phyloP scores from a whole-genome alignment of 2,113 vertebrate genomes.

The Vombatus ursinus region DNA sequence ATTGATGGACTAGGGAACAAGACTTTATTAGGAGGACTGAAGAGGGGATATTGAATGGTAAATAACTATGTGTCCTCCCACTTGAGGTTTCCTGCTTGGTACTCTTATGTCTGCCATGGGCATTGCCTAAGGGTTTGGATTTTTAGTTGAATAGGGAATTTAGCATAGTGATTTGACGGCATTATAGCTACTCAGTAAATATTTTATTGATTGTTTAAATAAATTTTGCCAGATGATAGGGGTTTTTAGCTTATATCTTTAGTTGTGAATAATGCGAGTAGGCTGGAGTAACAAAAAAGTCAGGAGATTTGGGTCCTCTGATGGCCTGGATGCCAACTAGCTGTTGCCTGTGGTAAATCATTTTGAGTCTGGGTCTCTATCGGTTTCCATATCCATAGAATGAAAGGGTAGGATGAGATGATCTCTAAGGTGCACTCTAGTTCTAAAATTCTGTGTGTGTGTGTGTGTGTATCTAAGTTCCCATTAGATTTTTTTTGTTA shows the following conservation, averaged over 20 bases:
- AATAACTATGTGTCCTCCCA: not conserved
- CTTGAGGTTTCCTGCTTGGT: not conserved
- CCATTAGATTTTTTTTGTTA: not conserved
- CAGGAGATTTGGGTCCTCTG: not conserved
- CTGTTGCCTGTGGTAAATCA: slow-evolving; percentile 5
- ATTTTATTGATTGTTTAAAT: not conserved
- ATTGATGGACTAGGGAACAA: not conserved
- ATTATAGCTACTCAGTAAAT: not conserved
- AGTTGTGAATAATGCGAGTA: not conserved
- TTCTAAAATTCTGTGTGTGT: not conserved
- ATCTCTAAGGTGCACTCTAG: not conserved
- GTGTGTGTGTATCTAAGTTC: not conserved
- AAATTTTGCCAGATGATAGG: not conserved
- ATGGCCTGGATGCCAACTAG: not conserved
- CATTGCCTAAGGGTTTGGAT: slow-evolving; percentile 11
- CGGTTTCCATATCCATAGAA: slow-evolving; percentile 38
- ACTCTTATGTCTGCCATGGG: not conserved
- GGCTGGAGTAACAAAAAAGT: not conserved
- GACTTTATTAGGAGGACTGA: not conserved
- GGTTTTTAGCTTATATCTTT: slow-evolving; percentile 12
- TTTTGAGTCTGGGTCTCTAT: slow-evolving; percentile 8
- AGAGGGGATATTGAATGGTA: not conserved
- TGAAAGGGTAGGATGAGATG: not conserved
- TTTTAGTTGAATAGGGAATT: slow-evolving; percentile 37
- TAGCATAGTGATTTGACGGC: not conserved